Evolutionary conservation across 2,888 invertebrate species (phyloP).

Genomic region (Syrista parreyssii): DNA sequence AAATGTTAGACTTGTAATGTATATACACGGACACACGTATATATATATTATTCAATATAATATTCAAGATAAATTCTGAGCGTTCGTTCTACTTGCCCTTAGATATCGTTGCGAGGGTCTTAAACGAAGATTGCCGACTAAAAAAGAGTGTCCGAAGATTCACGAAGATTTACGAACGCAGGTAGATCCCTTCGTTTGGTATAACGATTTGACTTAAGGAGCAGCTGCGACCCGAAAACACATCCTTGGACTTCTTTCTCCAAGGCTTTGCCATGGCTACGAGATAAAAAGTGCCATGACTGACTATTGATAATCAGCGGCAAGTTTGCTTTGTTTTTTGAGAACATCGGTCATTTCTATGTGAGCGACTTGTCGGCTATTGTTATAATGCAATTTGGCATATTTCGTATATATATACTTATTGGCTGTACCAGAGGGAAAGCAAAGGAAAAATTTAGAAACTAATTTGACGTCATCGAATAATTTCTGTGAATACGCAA

Average conservation of each 20-base stretch:
- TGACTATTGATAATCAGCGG: background rate
- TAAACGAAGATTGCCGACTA: background rate
- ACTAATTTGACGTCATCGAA: too few species aligned
- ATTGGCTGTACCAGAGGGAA: too few species aligned
- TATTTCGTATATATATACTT: background rate
- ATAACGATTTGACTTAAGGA: background rate
- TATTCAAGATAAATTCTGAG: background rate
- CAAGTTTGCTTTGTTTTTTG: background rate
- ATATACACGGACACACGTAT: too few species aligned
- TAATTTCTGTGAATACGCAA: too few species aligned
- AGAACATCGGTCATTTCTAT: background rate
- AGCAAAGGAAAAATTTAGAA: too few species aligned
- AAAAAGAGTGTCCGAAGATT: too few species aligned
- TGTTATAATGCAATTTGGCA: background rate
- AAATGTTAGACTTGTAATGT: background rate
- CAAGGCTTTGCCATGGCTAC: background rate
- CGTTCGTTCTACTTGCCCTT: background rate
- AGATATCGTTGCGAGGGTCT: background rate
- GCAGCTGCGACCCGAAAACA: background rate
- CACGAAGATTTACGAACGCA: background rate
- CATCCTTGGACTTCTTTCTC: conserved; percentile 3
- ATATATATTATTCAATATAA: too few species aligned
- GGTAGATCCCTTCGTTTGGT: background rate
- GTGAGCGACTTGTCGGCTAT: background rate
- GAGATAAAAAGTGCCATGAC: background rate